Evolutionary conservation across 2,113 vertebrate genomes (phyloP).

Genomic region (Colossoma macropomum): DNA sequence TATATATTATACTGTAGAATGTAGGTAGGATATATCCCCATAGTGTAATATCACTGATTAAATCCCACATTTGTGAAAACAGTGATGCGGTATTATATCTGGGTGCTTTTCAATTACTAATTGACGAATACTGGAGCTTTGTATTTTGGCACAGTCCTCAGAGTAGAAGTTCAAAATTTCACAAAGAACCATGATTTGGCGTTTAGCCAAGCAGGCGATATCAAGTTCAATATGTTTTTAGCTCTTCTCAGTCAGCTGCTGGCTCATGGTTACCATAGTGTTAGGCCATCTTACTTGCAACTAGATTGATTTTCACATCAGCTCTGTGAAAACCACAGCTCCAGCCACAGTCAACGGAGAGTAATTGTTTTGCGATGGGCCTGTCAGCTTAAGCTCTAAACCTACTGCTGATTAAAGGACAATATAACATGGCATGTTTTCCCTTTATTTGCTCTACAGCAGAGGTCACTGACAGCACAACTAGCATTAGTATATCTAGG

Average conservation of each 20-base stretch:
- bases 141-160: no score
- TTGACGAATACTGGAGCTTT: no score
- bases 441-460: not conserved
- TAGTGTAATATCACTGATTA: no score
- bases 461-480: not conserved
- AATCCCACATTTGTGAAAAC: no score
- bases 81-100: no score
- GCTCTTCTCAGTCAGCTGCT: not conserved
- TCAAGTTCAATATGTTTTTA: not conserved
- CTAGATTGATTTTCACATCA: not conserved
- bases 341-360: no score
- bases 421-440: not conserved
- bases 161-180: no score
- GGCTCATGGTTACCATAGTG: not conserved
- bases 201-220: not conserved
- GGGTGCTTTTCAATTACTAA: no score
- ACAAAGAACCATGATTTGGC: not conserved
- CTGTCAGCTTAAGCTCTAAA: not conserved
- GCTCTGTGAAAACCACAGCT: no score
- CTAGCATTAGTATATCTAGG: not conserved
- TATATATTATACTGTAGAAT: no score
- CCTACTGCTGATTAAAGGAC: not conserved
- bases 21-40: no score
- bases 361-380: not conserved
- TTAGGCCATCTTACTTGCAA: constrained; percentile 2